A percentile compares a stretch with the other conserved stretches of the same genome.
Evolutionary conservation across 2,113 vertebrate species (phyloP).

Genomic region (Xerus inauris): DNA sequence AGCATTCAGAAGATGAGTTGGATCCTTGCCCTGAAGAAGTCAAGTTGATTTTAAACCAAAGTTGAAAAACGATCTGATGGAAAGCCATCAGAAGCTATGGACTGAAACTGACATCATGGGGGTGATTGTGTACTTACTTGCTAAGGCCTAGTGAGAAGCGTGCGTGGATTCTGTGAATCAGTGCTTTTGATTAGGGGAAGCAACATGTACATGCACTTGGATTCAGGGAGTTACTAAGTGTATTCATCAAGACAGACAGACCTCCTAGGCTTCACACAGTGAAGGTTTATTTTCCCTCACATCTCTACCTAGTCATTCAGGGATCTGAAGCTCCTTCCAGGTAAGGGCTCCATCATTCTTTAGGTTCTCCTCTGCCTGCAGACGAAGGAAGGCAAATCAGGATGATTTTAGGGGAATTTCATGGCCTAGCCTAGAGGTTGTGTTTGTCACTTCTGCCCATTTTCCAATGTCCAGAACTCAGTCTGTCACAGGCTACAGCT

Average conservation of each 20-base stretch:
- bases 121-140: not conserved
- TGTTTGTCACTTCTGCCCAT: not conserved
- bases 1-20: not conserved
- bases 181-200: not conserved
- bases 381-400: not conserved
- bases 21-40: conserved; percentile 35
- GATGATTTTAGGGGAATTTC: not conserved
- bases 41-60: conserved; percentile 25
- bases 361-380: not conserved
- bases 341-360: not conserved
- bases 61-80: not conserved
- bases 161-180: not conserved
- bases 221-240: not conserved
- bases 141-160: conserved; percentile 1
- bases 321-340: not conserved
- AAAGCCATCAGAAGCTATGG: not conserved
- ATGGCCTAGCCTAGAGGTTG: not conserved
- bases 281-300: not conserved
- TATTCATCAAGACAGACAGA: not conserved
- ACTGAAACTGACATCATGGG: not conserved
- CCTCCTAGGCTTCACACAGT: not conserved
- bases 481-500: not conserved
- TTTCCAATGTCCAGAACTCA: not conserved
- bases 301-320: not conserved
- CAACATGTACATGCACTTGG: not conserved